Base-by-base conservation (phyloP, 2,888 invertebrate genomes). In the Anthrax anthrax region DNA sequence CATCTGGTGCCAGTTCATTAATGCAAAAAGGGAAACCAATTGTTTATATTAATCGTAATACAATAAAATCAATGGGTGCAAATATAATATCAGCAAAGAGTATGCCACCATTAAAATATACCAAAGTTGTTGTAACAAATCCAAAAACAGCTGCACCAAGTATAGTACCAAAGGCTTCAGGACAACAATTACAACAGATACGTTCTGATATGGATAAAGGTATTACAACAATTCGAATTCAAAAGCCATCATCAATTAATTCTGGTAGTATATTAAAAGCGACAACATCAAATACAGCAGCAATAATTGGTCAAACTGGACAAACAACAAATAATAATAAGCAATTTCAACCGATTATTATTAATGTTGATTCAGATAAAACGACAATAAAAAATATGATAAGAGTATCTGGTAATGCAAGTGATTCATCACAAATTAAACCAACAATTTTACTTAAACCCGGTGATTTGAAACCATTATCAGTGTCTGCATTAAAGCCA, bases 11-110 rank as follows among this genome's bases (percentile, higher is more conserved):
- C n/a, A 54, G 56, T 18, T 54, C 54, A 43, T 52, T 36, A 18
- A 18, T 34, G 12, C 46, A 46, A 18, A 42, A 46, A 34, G 2
- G 38, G 17, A 61, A 59, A 50, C 50, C 56, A 6, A 57, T 67
- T 6, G 63, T 67, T 2, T 64, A 64, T 18, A 58, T 67, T n/a
- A 67, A 67, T 54, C 61, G 66, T 13, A 66, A 55, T 42, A 58
- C 57, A 4, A 66, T 67, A 55, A 67, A 65, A 46, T 56, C 61
- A 12, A 12, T 32, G 13, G 12, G 12, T 32, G 3, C 29, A 3
- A 61, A 58, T 44, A 58, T 62, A 5, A 56, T 62, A 37, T 56
- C 61, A 9, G 61, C 64, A 9, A 52, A 63, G 18, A 56, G 47
- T 43, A 51, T 57, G 32, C 53, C 51, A 17, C 57, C 59, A 34